These are phyloP conservation scores for Lottia scabra DNA, from an alignment of 2,888 invertebrate species.

Conservation along the genomic window DNA sequence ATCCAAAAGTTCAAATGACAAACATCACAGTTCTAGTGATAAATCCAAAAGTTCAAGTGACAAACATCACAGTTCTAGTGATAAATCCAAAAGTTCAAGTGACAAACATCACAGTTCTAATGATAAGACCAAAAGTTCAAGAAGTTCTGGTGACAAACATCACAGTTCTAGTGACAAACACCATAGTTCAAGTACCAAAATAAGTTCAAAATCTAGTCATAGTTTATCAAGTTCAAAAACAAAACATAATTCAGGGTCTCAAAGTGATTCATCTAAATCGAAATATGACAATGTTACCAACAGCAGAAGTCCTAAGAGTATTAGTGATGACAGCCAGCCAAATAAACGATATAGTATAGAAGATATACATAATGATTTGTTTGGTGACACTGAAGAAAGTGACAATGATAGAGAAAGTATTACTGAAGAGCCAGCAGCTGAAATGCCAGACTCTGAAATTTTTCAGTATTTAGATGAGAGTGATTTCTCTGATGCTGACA, in stretches of 20 bases:
- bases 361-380: constrained; percentile 48
- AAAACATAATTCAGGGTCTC: constrained; percentile 15
- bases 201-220: constrained; percentile 7
- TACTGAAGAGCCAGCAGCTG: constrained; percentile 13
- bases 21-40: not conserved
- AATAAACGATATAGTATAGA: constrained; percentile 30
- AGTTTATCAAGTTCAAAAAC: constrained; percentile 10
- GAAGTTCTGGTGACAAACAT: not conserved
- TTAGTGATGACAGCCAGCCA: not conserved
- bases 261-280: constrained; percentile 5
- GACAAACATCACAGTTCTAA: constrained; percentile 2
- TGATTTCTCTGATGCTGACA: constrained; percentile 71
- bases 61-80: not conserved
- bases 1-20: not conserved
- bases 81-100: constrained; percentile 5
- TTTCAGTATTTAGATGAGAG: constrained; percentile 34
- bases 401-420: not conserved
- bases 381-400: constrained; percentile 39
- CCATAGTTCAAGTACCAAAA: not conserved
- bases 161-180: constrained; percentile 3
- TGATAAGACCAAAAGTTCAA: constrained; percentile 2
- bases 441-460: constrained; percentile 23
- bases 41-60: constrained; percentile 4
- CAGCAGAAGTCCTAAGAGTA: not conserved
- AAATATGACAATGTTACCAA: constrained; percentile 2